These are phyloP conservation scores for Pseudobourletiella spinata DNA, from an alignment of 1,140 invertebrate genomes.

Conservation along the genomic window DNA sequence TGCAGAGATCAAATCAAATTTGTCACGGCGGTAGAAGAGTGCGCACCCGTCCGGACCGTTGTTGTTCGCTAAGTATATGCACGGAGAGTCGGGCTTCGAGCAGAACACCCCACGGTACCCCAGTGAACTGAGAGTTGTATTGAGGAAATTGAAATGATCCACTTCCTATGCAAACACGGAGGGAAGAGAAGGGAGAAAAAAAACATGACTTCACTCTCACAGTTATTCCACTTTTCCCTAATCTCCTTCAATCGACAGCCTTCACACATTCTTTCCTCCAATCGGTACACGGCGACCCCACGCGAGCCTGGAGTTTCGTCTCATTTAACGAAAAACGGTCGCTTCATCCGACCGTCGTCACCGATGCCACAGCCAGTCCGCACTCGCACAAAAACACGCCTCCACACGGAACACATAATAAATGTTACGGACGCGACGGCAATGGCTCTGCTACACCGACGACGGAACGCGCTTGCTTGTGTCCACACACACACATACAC, in stretches of 20 bases:
- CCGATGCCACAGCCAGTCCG: too few species aligned
- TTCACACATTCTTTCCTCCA: not conserved
- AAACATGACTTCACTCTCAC: not conserved
- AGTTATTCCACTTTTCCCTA: not conserved
- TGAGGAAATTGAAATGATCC: conserved; percentile 63
- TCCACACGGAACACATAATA: too few species aligned
- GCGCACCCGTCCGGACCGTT: conserved; percentile 71
- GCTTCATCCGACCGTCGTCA: too few species aligned
- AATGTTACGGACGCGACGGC: too few species aligned
- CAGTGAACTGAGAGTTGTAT: conserved; percentile 50
- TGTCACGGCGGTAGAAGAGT: conserved; percentile 57
- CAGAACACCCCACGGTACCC: conserved; percentile 63
- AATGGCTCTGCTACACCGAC: too few species aligned
- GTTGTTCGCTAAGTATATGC: conserved; percentile 54
- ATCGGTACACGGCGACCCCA: too few species aligned
- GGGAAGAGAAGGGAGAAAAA: conserved; percentile 10
- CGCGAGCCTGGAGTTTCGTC: too few species aligned
- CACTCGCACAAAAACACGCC: too few species aligned
- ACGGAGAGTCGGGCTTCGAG: conserved; percentile 70
- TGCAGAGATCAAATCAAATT: conserved; percentile 52
- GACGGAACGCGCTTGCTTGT: too few species aligned
- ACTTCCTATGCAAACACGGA: conserved; percentile 51
- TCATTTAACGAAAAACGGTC: too few species aligned
- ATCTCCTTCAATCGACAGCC: not conserved
- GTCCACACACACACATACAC: too few species aligned